Base-by-base conservation (phyloP, 2,797 vertebrate species). In the Todus mexicanus region DNA sequence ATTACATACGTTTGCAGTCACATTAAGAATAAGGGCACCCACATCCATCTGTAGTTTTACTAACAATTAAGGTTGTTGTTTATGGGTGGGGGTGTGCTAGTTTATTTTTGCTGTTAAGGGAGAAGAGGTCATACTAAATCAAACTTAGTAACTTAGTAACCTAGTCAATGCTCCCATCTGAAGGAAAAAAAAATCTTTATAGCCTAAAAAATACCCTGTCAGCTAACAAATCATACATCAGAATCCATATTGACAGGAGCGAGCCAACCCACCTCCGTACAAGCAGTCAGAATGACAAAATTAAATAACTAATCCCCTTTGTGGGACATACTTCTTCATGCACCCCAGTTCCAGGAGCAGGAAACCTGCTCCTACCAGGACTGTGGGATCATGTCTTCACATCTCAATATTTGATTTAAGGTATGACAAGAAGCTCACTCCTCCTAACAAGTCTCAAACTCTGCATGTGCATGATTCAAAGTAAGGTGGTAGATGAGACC, bases 41-140 rank as follows among this genome's bases (percentile, higher is more conserved):
- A 94, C 90, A 87, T 18, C 86, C 94, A 93, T 85, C 86, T 94
- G 94, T 51, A 76, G 75, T 45, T 92, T 78, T 59, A 87, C 47
- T 74, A 63, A 89, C 64, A 79, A 57, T 84, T 84, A 74, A 84
- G 65, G 65, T 74, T 85, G 61, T 53, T 73, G 50, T 68, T 94
- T 81, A 86, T 22, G 60, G 42, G 50, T 77, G 40, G 37, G 37
- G 51, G 77, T n/a, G 85, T 69, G 70, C 51, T 54, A 40, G 65
- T 57, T 90, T 93, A 88, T 91, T 92, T 93, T 78, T 33, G 66
- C 15, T 80, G 81, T 45, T 75, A 80, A 50, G 23, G 80, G 35
- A 93, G 70, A 69, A 93, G 81, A 90, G 51, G 31, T 68, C 51
- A 29, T 6, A 69, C 60, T 65, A 60, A 93, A 74, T 65, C 71